A percentile compares a stretch with the other conserved stretches of the same genome.
phyloP scores from a whole-genome alignment of 92 coral and sea anemone species.

The Bergia sp. region DNA sequence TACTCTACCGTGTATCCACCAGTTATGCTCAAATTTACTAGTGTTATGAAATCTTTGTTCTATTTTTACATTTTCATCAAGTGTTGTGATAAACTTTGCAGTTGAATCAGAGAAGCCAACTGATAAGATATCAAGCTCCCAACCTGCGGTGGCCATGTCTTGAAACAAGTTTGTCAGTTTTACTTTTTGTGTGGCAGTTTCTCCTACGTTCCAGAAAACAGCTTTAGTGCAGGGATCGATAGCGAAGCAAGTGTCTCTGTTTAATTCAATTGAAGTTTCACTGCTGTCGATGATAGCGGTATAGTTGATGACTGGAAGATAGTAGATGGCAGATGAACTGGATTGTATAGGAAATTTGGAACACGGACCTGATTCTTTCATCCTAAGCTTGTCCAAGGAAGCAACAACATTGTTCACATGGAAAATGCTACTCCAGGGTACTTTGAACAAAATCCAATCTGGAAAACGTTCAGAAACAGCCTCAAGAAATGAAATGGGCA shows the following conservation, averaged over 20 bases:
- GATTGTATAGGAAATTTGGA: constrained; percentile 12
- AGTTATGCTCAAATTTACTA: constrained; percentile 8
- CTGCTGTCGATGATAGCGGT: constrained; percentile 12
- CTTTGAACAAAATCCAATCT: constrained; percentile 33
- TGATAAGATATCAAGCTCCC: constrained; percentile 10
- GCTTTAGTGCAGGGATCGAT: constrained; percentile 31
- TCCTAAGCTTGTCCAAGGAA: not conserved
- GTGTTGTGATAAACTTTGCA: not conserved
- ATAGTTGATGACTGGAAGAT: constrained; percentile 31
- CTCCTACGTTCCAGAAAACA: constrained; percentile 27
- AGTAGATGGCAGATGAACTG: constrained; percentile 9
- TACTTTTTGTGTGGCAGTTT: not conserved
- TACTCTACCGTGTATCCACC: constrained; percentile 32
- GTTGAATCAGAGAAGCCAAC: constrained; percentile 18
- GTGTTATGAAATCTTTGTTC: not conserved
- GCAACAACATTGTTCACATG: constrained; percentile 45
- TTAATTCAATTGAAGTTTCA: not conserved
- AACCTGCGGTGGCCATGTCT: constrained; percentile 22
- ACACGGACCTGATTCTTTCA: constrained; percentile 26
- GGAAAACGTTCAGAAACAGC: constrained; percentile 40
- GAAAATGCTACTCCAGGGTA: constrained; percentile 12
- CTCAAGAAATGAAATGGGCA: constrained; percentile 41
- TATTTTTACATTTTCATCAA: constrained; percentile 21
- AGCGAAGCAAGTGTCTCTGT: constrained; percentile 46
- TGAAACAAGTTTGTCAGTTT: constrained; percentile 7